Conservation (phyloP, 2,797 vertebrate genomes). For the Taeniopygia guttata region DNA sequence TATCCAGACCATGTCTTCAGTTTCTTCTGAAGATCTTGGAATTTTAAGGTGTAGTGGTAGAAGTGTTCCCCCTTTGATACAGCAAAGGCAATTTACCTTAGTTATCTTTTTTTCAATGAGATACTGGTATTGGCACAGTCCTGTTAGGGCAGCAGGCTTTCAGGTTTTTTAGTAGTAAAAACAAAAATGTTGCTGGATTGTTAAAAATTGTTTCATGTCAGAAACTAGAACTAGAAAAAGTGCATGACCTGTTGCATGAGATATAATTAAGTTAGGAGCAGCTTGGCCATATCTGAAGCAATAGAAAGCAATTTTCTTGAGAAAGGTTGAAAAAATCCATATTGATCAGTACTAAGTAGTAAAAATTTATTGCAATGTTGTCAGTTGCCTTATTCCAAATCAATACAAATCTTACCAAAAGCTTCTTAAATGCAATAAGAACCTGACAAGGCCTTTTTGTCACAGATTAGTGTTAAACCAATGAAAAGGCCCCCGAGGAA, state of each 20-base stretch:
- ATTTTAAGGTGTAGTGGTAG: neutral
- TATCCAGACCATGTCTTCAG: neutral
- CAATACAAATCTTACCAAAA: conserved; percentile 87
- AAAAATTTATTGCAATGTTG: conserved; percentile 86
- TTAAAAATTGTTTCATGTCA: conserved; percentile 28
- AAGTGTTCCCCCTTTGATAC: neutral
- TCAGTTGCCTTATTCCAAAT: conserved; percentile 81
- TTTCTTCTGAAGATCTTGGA: neutral
- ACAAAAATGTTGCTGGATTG: neutral
- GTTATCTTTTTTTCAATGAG: neutral
- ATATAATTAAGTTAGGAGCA: conserved; percentile 79
- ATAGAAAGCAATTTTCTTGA: conserved; percentile 82
- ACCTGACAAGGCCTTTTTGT: conserved; percentile 78
- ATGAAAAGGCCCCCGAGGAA: conserved; percentile 76
- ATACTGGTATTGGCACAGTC: neutral
- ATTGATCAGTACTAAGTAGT: conserved; percentile 89
- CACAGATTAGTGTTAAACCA: conserved; percentile 81
- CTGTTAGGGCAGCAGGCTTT: neutral
- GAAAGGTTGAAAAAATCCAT: conserved; percentile 85
- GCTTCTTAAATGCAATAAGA: conserved; percentile 82
- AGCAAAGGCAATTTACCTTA: neutral
- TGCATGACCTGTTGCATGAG: conserved; percentile 74
- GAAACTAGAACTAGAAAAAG: conserved; percentile 25
- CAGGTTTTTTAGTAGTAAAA: neutral
- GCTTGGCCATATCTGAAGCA: conserved; percentile 71